Percentiles rank a stretch among this genome's conserved stretches.
Conservation (phyloP, 2,113 vertebrate genomes). For the Hippocampus guttulatus region DNA sequence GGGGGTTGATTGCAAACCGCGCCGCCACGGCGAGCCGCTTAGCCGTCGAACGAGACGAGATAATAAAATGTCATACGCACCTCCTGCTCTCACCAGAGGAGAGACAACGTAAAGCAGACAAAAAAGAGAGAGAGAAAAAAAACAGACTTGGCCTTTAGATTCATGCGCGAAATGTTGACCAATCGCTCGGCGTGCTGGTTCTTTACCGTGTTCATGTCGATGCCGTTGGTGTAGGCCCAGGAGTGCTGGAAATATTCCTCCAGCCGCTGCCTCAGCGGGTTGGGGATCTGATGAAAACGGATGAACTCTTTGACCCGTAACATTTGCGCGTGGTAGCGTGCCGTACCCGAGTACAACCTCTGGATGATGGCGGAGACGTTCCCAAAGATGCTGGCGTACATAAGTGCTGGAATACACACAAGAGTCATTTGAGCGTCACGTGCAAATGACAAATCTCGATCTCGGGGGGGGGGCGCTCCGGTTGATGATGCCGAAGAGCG, state of each 20-base stretch:
- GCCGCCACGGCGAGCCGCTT: constrained; percentile 7
- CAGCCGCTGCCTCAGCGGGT: constrained; percentile 90
- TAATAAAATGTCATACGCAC: constrained; percentile 73
- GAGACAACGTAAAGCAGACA: constrained; percentile 84
- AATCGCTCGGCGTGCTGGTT: neutral
- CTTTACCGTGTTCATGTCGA: constrained; percentile 99
- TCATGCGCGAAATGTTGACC: constrained; percentile 28
- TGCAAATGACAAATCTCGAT: too few species aligned
- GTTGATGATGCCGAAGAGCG: neutral
- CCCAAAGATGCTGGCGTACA: constrained; percentile 99
- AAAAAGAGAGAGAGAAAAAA: constrained; percentile 81
- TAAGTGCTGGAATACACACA: constrained; percentile 80
- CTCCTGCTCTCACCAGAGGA: constrained; percentile 95
- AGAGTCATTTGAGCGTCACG: neutral
- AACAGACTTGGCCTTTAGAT: constrained; percentile 80
- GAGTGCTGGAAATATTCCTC: constrained; percentile 99
- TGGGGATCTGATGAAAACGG: constrained; percentile 97
- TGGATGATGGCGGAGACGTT: constrained; percentile 99
- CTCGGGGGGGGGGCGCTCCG: too few species aligned
- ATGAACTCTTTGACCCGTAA: constrained; percentile 97
- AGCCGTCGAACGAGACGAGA: constrained; percentile 26
- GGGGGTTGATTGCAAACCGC: neutral
- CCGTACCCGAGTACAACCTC: constrained; percentile 94
- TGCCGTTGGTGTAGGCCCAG: constrained; percentile 98
- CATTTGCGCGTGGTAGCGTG: constrained; percentile 98